Percentiles rank a stretch among this genome's conserved stretches.
These are phyloP conservation scores for Pimpla rufipes DNA, from an alignment of 2,888 invertebrate genomes.

Conservation along the genomic window DNA sequence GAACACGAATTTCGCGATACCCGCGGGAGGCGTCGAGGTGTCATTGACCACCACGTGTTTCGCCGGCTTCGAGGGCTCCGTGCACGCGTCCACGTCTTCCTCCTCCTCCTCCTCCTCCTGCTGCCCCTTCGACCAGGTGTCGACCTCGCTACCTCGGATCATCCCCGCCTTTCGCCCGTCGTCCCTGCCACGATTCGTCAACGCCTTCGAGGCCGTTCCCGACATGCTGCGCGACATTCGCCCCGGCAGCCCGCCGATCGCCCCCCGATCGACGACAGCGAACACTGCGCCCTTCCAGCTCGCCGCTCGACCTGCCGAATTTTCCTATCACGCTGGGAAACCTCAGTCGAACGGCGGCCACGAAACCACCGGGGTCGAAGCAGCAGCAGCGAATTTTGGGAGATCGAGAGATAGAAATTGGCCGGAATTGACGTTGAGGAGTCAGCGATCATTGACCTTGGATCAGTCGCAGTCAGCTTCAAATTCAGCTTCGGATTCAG, in stretches of 20 bases:
- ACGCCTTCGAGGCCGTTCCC: constrained; percentile 63
- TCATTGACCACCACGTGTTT: constrained; percentile 56
- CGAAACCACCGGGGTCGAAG: background rate
- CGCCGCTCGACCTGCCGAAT: constrained; percentile 38
- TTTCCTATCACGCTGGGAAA: constrained; percentile 54
- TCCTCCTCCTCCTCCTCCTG: background rate
- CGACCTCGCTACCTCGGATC: constrained; percentile 24
- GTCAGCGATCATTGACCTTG: constrained; percentile 4
- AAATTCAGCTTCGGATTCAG: too few relatives aligned
- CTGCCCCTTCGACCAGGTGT: constrained; percentile 24
- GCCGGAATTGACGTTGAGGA: constrained; percentile 20
- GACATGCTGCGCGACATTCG: constrained; percentile 59
- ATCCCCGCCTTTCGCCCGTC: constrained; percentile 41
- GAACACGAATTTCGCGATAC: constrained; percentile 29
- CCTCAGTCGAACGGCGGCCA: constrained; percentile 7
- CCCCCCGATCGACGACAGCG: constrained; percentile 27
- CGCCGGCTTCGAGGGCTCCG: constrained; percentile 20
- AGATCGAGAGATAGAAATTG: constrained; percentile 19
- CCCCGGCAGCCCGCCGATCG: constrained; percentile 26
- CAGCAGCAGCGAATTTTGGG: too few relatives aligned
- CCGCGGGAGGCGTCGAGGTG: constrained; percentile 6
- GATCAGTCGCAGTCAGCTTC: too few relatives aligned
- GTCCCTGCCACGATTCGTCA: constrained; percentile 46
- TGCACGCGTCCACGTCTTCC: constrained; percentile 2
- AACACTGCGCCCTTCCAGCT: too few relatives aligned